phyloP scores from a whole-genome alignment of 2,888 invertebrate genomes.

The Erebia epiphron region DNA sequence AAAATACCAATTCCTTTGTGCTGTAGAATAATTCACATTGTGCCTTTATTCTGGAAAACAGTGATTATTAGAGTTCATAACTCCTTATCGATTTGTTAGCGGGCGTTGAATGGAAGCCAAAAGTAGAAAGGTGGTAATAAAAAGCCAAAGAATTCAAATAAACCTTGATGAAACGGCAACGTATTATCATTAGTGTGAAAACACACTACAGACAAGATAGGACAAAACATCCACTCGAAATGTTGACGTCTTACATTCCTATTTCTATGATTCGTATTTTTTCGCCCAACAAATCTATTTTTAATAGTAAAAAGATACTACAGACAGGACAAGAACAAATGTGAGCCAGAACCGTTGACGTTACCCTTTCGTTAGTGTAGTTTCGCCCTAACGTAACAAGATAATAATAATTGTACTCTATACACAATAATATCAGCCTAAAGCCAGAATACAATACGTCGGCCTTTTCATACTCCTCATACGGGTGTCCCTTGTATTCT shows the following conservation, averaged over 20 bases:
- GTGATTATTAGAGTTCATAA: slow-evolving; percentile 9
- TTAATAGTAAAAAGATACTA: no score
- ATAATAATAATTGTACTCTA: neutral
- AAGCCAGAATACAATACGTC: neutral
- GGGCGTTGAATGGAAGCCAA: neutral
- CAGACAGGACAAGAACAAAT: no score
- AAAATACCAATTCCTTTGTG: neutral
- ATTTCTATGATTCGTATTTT: no score
- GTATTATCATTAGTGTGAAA: no score
- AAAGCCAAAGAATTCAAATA: neutral
- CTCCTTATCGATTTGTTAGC: neutral
- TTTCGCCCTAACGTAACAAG: neutral
- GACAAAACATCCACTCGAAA: no score
- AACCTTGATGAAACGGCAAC: neutral
- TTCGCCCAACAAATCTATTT: no score
- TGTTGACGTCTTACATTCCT: no score
- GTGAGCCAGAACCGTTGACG: no score
- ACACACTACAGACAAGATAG: no score
- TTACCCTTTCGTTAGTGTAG: no score
- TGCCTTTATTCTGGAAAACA: neutral
- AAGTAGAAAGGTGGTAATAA: neutral
- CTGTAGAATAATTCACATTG: neutral
- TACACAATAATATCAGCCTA: neutral
- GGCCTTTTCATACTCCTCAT: neutral
- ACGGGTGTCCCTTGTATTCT: neutral